These are phyloP conservation scores for Sebastiscus albofasciatus DNA, from an alignment of 2,797 vertebrate species.

Conservation along the genomic window DNA sequence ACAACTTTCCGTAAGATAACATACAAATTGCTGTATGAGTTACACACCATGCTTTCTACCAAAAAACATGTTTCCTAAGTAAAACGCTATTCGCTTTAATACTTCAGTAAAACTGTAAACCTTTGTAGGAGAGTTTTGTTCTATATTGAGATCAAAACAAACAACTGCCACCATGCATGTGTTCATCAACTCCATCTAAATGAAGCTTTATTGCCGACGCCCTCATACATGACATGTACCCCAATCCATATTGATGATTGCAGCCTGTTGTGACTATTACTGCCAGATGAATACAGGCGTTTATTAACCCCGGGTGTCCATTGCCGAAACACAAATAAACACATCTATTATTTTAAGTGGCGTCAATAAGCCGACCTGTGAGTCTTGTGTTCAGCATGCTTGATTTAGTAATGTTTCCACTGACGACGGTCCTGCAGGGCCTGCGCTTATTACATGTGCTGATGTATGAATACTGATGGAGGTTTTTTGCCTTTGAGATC, in stretches of 20 bases:
- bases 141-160: background rate
- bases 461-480: slow-evolving; percentile 39
- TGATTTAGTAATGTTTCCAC: slow-evolving; percentile 58
- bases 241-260: slow-evolving; percentile 67
- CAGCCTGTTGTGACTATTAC: slow-evolving; percentile 48
- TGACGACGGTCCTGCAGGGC: slow-evolving; percentile 26
- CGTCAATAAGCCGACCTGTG: slow-evolving; percentile 58
- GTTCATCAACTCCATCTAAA: background rate
- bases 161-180: too few species aligned
- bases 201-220: slow-evolving; percentile 11
- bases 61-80: background rate
- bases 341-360: slow-evolving; percentile 66
- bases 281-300: slow-evolving; percentile 60
- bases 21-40: background rate
- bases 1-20: background rate
- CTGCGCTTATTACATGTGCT: slow-evolving; percentile 11
- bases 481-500: slow-evolving; percentile 45
- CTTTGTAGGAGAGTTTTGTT: background rate
- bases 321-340: slow-evolving; percentile 52
- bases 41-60: background rate
- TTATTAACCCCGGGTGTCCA: slow-evolving; percentile 60
- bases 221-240: slow-evolving; percentile 34
- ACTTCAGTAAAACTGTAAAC: background rate
- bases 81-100: background rate
- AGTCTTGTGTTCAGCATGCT: slow-evolving; percentile 22